Percentiles rank a stretch among this genome's conserved stretches.
Evolutionary conservation across 2,797 vertebrate genomes (phyloP).

Genomic region (Novumbra hubbsi): DNA sequence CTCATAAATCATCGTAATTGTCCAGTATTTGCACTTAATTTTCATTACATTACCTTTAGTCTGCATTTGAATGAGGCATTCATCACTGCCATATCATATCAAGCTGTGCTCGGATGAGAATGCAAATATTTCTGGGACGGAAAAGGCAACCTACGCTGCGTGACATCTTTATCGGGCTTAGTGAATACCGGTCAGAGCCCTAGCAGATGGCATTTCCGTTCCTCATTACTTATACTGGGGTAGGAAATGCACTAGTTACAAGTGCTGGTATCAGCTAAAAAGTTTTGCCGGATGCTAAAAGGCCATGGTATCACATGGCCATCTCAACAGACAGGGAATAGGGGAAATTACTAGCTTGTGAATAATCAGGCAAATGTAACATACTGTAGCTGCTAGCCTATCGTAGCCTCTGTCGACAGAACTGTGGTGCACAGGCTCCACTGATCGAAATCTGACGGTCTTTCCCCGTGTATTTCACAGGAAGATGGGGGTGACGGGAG

Average conservation of each 20-base stretch:
- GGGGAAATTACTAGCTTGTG: neutral
- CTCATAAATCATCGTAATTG: conserved; percentile 35
- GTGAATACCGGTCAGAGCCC: neutral
- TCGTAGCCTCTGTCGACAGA: too few relatives aligned
- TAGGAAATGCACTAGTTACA: neutral
- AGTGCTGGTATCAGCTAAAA: neutral
- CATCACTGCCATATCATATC: conserved; percentile 36
- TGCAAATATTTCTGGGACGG: conserved; percentile 16
- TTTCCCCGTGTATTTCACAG: too few relatives aligned
- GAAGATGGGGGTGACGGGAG: too few relatives aligned
- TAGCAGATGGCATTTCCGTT: conserved; percentile 3
- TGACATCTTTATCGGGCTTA: too few relatives aligned
- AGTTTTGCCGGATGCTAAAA: neutral
- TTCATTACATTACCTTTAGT: conserved; percentile 37
- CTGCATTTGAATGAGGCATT: conserved; percentile 34
- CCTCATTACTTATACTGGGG: conserved; percentile 13
- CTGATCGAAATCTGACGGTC: too few relatives aligned
- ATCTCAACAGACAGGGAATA: neutral
- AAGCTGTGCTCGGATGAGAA: conserved; percentile 19
- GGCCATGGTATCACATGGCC: neutral
- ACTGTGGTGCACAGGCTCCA: too few relatives aligned
- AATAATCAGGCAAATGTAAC: too few relatives aligned
- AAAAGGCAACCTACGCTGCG: neutral
- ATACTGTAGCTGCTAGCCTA: too few relatives aligned
- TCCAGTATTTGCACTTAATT: conserved; percentile 40